These are phyloP conservation scores for Thrips palmi DNA, from an alignment of 1,140 invertebrate genomes.

Conservation along the genomic window DNA sequence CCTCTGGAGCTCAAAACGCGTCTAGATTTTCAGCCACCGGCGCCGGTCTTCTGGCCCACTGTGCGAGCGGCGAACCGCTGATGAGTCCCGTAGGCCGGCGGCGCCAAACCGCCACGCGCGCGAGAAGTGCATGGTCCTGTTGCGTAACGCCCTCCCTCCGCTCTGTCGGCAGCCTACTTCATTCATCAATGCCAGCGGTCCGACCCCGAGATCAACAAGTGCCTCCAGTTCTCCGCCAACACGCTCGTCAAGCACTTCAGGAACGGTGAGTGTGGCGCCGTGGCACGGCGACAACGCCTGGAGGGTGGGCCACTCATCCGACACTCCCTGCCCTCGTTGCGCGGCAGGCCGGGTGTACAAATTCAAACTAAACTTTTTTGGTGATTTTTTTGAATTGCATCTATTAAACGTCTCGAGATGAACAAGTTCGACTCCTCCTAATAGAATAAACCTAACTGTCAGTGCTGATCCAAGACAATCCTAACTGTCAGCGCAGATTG, in stretches of 20 bases:
- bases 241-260: conserved; percentile 44
- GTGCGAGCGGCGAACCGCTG: too few species aligned
- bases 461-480: too few species aligned
- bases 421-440: too few species aligned
- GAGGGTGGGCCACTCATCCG: conserved; percentile 3
- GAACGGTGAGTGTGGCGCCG: conserved; percentile 23
- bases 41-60: too few species aligned
- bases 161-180: conserved; percentile 29
- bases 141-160: background rate
- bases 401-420: too few species aligned
- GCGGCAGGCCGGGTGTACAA: background rate
- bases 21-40: too few species aligned
- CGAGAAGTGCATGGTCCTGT: too few species aligned
- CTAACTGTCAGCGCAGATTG: too few species aligned
- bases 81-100: too few species aligned
- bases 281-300: conserved; percentile 5
- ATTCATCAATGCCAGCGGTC: conserved; percentile 43
- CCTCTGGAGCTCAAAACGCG: too few species aligned
- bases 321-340: background rate
- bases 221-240: conserved; percentile 50
- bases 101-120: too few species aligned
- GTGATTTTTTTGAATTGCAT: background rate
- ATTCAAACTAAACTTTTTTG: background rate
- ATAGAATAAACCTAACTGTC: too few species aligned
- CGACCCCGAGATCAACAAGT: conserved; percentile 49